phyloP scores from a whole-genome alignment of 2,797 vertebrate species.

The Percopsis omiscomaycus region DNA sequence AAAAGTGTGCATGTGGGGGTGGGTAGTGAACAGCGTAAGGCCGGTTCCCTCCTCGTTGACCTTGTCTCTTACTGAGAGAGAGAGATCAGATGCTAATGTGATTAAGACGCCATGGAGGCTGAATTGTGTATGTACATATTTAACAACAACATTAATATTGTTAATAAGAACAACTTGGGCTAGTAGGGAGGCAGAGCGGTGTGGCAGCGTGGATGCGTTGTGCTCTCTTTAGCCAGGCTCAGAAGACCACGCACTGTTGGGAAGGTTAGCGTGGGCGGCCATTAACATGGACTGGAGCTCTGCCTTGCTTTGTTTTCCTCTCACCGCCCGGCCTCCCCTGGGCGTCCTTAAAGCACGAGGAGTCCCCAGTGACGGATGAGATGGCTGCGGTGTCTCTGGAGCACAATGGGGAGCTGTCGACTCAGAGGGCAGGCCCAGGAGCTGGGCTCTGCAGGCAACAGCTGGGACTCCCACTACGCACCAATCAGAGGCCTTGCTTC shows the following conservation, averaged over 20 bases:
- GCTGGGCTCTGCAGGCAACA: conserved; percentile 69
- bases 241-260: conserved; percentile 3
- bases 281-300: conserved; percentile 45
- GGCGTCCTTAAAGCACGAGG: conserved; percentile 21
- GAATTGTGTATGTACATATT: conserved; percentile 24
- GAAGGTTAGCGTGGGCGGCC: conserved; percentile 43
- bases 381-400: conserved; percentile 28
- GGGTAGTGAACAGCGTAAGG: conserved; percentile 40
- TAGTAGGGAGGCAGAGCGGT: conserved; percentile 12
- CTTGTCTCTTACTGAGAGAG: conserved; percentile 46
- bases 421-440: conserved; percentile 42
- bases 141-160: too few relatives aligned
- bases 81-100: conserved; percentile 17
- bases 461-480: conserved; percentile 74
- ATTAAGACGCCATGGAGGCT: conserved; percentile 43
- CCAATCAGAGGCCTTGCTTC: conserved; percentile 76
- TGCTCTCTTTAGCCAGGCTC: conserved; percentile 3
- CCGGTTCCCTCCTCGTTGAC: conserved; percentile 53
- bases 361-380: conserved; percentile 35
- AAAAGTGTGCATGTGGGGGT: background rate
- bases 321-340: conserved; percentile 28
- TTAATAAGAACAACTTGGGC: conserved; percentile 23
- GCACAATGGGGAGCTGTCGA: conserved; percentile 69
- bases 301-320: conserved; percentile 45
- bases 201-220: background rate